Base-by-base conservation (phyloP, 2,797 vertebrate species). In the Otolemur crassicaudatus region DNA sequence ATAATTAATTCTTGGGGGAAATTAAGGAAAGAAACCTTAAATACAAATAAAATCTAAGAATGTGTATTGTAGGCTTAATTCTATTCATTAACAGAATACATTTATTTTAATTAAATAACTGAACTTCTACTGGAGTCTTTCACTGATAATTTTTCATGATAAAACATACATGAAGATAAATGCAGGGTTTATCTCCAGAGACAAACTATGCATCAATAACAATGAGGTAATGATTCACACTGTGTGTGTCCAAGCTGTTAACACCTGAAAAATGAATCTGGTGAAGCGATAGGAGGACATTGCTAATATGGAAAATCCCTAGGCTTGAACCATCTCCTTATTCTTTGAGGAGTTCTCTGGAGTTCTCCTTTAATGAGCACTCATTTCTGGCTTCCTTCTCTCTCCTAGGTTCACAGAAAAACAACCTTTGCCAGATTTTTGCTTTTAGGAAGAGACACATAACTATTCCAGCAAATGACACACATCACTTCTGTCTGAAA, bases 1-100 rank as follows among this genome's bases (percentile, higher is more conserved):
- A 94, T 98, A 97, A 97, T 98, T 98, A 98, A 98, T 98, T 98
- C 97, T 98, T 98, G 37, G 87, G 97, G 92, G 97, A 97, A 97
- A 98, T 97, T 34, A 70, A 22, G 93, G 60, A 89, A 96, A 96
- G 93, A 89, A 76, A 80, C 5, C 29, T 82, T 98, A 97, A 98
- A 97, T 97, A 97, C 90, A 98, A 98, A 97, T 98, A 98, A 96
- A 97, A 98, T 97, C 80, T 98, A 98, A 97, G 87, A 73, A 94
- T 94, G 61, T 95, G 46, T 88, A 98, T 98, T 98, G 87, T 98
- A 88, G 96, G 67, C 83, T 98, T 97, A 98, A 98, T 98, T 97
- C 91, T 97, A 96, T 92, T 96, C 80, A 96, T 98, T 98, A 98
- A 95, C 65, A 91, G 73, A 96, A 96, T 86, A 34, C 61, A 91